These are phyloP conservation scores for Danio choprae DNA, from an alignment of 2,797 vertebrate genomes.

Conservation along the genomic window DNA sequence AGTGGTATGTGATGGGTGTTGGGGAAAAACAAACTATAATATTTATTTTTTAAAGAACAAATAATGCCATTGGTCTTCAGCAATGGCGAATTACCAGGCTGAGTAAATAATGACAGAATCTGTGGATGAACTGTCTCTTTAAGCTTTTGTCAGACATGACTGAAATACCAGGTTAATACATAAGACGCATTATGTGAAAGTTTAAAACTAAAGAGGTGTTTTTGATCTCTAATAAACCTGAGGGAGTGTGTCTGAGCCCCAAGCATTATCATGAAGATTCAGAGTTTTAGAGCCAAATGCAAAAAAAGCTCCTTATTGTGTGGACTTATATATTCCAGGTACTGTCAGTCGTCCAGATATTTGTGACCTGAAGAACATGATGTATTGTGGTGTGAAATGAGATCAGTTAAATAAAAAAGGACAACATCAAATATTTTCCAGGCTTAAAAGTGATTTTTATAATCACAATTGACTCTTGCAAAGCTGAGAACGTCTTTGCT, in stretches of 20 bases:
- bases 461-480: not conserved
- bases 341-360: not conserved
- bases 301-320: not conserved
- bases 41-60: no score
- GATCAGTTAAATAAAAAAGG: not conserved
- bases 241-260: not conserved
- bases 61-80: no score
- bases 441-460: not conserved
- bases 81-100: no score
- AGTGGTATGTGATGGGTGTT: no score
- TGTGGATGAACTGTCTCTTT: not conserved
- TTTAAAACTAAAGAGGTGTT: not conserved
- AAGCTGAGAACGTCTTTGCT: not conserved
- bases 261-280: not conserved
- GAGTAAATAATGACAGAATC: no score
- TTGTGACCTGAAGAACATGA: not conserved
- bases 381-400: not conserved
- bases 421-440: not conserved
- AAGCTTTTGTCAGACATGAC: not conserved
- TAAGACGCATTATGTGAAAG: not conserved
- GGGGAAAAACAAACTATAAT: no score
- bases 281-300: constrained; percentile 5
- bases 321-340: not conserved
- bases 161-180: not conserved
- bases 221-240: constrained; percentile 7